These are phyloP conservation scores for Cisticola juncidis DNA, from an alignment of 2,113 vertebrate genomes.

Conservation along the genomic window DNA sequence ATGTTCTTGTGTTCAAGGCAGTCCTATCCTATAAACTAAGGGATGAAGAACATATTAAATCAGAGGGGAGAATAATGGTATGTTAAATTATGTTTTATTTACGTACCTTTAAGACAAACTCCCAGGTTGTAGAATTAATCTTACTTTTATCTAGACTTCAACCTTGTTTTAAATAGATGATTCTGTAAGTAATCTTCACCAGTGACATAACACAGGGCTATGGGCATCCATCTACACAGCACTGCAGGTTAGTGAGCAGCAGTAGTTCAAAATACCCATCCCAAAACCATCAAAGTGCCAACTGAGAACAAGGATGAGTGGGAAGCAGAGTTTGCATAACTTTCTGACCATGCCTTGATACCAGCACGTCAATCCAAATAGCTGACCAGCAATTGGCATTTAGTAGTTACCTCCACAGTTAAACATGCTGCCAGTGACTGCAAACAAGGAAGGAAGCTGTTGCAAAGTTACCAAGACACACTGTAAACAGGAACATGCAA, in stretches of 20 bases:
- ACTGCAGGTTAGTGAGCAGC: background rate
- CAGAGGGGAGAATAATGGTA: background rate
- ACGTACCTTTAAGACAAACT: background rate
- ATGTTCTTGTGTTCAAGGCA: background rate
- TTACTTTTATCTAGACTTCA: background rate
- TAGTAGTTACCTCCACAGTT: background rate
- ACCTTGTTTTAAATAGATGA: background rate
- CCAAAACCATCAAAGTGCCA: background rate
- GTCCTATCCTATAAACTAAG: background rate
- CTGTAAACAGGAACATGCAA: constrained; percentile 4
- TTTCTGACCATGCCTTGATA: background rate
- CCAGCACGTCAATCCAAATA: background rate
- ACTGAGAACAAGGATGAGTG: background rate
- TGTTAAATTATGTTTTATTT: background rate
- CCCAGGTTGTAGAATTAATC: background rate
- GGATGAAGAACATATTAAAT: background rate
- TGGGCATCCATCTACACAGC: background rate
- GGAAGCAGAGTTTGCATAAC: background rate
- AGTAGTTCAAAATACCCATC: background rate
- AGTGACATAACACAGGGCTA: background rate
- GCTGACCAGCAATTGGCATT: background rate
- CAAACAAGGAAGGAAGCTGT: constrained; percentile 43
- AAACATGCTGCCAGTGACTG: background rate
- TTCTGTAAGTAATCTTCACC: background rate
- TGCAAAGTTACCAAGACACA: constrained; percentile 14